Percentiles rank a stretch among this genome's conserved stretches.
Evolutionary conservation across 2,797 vertebrate genomes (phyloP).

Genomic region (Phoebastria nigripes): DNA sequence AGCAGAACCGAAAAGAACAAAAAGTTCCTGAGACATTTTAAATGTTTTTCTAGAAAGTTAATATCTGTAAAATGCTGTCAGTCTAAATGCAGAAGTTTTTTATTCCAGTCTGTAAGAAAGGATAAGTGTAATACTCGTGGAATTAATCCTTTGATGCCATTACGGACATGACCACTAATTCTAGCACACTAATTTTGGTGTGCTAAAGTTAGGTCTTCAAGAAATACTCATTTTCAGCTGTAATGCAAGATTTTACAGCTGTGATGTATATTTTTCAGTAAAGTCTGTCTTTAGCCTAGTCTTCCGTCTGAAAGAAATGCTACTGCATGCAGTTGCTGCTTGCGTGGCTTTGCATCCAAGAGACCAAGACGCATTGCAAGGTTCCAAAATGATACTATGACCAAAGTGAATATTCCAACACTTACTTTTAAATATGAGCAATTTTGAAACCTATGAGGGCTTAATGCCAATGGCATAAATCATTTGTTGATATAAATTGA

Average conservation of each 20-base stretch:
- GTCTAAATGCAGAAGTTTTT: not conserved
- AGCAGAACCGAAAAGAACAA: not conserved
- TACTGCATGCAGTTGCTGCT: not conserved
- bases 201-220: not conserved
- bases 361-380: not conserved
- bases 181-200: not conserved
- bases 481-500: not conserved
- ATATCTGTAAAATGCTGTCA: not conserved
- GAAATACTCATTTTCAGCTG: not conserved
- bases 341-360: not conserved
- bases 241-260: not conserved
- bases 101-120: not conserved
- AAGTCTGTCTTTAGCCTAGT: not conserved
- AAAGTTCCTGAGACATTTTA: not conserved
- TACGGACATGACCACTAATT: not conserved
- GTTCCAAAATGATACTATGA: not conserved
- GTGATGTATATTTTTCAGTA: not conserved
- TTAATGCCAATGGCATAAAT: not conserved
- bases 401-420: not conserved
- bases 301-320: not conserved
- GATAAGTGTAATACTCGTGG: not conserved
- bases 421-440: not conserved
- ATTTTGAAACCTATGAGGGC: not conserved
- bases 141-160: not conserved
- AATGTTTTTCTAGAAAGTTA: not conserved